Percentiles rank a stretch among this genome's conserved stretches.
Conservation (phyloP, 1,140 invertebrate species). For the Drosophila bocqueti region DNA sequence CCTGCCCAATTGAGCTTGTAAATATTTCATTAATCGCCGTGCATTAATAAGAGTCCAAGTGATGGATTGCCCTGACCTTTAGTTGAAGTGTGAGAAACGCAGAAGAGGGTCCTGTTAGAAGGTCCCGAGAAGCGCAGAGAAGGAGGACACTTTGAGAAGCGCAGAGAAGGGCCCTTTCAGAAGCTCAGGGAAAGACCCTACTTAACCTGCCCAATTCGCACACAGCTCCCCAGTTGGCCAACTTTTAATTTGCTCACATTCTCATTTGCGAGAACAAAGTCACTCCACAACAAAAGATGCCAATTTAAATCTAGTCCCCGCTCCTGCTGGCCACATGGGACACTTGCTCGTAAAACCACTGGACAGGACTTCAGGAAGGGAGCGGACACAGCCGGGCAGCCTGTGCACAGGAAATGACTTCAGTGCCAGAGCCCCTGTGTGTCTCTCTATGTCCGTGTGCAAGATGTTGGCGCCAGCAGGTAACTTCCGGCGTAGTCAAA, state of each 20-base stretch:
- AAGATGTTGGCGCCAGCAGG: constrained; percentile 76
- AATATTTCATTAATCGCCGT: constrained; percentile 78
- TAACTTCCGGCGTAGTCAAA: constrained; percentile 83
- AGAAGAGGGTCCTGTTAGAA: background rate
- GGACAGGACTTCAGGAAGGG: constrained; percentile 36
- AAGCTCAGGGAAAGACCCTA: background rate
- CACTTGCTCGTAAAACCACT: constrained; percentile 73
- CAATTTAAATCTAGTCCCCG: constrained; percentile 84
- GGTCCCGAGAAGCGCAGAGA: background rate
- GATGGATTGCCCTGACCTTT: constrained; percentile 53
- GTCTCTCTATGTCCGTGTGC: constrained; percentile 30
- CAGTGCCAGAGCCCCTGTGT: constrained; percentile 51
- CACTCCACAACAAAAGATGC: constrained; percentile 83
- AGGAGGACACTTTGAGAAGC: background rate
- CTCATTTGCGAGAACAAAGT: constrained; percentile 80
- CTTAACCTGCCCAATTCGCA: constrained; percentile 16
- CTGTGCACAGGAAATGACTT: constrained; percentile 77
- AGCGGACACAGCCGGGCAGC: constrained; percentile 2
- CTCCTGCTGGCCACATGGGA: constrained; percentile 80
- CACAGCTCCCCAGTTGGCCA: constrained; percentile 47
- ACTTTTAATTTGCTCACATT: constrained; percentile 77
- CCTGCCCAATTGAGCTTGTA: constrained; percentile 76
- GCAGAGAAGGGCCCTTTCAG: background rate
- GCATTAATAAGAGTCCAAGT: constrained; percentile 64
- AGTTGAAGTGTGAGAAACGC: background rate